Base-by-base conservation (phyloP, 2,797 vertebrate species). In the Chrosomus eos region DNA sequence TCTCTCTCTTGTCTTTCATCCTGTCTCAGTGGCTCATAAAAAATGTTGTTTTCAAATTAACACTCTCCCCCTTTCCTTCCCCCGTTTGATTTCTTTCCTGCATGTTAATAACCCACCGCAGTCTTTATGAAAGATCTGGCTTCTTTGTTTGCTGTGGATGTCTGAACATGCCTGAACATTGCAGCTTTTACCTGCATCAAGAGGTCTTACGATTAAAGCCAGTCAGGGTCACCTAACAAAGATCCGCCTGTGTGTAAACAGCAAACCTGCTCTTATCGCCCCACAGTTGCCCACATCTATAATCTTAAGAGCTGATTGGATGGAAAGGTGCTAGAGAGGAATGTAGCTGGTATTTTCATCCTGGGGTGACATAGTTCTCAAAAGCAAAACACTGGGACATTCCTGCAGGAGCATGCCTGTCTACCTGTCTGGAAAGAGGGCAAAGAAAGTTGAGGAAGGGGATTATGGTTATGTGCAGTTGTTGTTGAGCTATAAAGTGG, bases 391-490 rank as follows among this genome's bases (percentile, higher is more conserved):
- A 87, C 72, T 77, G 76, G 40, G 83, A 75, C 78, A 83, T 89
- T 70, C 93, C 58, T 94, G 95, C 87, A 87, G 55, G 86, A 88
- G 91, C 94, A 91, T 83, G 93, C 87, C 89, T 85, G 38, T 82
- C 90, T 88, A 89, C 89, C 90, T 90, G 89, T 81, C 81, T 82
- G 72, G 40, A 72, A 18, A 36, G 36, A 58, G 28, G 45, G 70
- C 60, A 72, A 73, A 45, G 83, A 55, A 43, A 67, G n/a, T 45
- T 38, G n/a, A 21, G 36, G 18, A 70, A 78, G 38, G 66, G 66
- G 84, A 85, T 71, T 81, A 70, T 76, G n/a, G 82, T 68, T 76
- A 58, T 77, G 48, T 77, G 64, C 11, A 68, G 62, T 64, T 68
- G 48, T 33, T 43, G 21, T 10, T n/a, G 40, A 70, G 55, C 40